Conservation (phyloP, 1,140 invertebrate genomes). For the Drosophila pseudoobscura region DNA sequence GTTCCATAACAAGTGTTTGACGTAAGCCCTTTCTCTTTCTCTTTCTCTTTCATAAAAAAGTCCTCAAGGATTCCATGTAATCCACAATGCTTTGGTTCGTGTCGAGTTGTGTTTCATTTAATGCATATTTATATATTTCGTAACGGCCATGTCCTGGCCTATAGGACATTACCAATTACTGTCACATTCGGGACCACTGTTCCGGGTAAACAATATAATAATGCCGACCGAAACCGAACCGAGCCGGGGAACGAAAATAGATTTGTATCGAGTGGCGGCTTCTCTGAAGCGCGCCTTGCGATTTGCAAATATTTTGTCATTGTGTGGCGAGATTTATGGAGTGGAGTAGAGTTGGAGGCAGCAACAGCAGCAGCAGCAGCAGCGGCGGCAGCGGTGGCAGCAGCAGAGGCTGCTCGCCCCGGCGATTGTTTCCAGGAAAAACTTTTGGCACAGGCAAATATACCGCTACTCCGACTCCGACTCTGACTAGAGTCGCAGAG, state of each 20-base stretch:
- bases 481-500: slow-evolving; percentile 43
- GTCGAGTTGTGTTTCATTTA: too few relatives aligned
- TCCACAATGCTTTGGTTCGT: too few relatives aligned
- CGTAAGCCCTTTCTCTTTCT: too few relatives aligned
- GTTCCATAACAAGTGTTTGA: too few relatives aligned
- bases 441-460: slow-evolving; percentile 72
- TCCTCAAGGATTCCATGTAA: too few relatives aligned
- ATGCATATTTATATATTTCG: too few relatives aligned
- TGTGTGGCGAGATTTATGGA: slow-evolving; percentile 83
- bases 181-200: slow-evolving; percentile 30
- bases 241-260: slow-evolving; percentile 71
- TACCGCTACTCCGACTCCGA: slow-evolving; percentile 64
- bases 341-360: slow-evolving; percentile 64
- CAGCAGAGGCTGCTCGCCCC: slow-evolving; percentile 58
- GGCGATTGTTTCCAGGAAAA: slow-evolving; percentile 79
- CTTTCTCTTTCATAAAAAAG: too few relatives aligned
- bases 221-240: slow-evolving; percentile 55
- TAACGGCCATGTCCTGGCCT: too few relatives aligned
- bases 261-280: slow-evolving; percentile 82
- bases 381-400: slow-evolving; percentile 30
- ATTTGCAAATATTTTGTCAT: slow-evolving; percentile 83
- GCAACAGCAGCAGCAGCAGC: slow-evolving; percentile 15
- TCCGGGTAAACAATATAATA: slow-evolving; percentile 72
- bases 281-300: slow-evolving; percentile 80
- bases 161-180: not conserved